Conservation (phyloP, 1,140 invertebrate genomes). For the Anastrepha obliqua region DNA sequence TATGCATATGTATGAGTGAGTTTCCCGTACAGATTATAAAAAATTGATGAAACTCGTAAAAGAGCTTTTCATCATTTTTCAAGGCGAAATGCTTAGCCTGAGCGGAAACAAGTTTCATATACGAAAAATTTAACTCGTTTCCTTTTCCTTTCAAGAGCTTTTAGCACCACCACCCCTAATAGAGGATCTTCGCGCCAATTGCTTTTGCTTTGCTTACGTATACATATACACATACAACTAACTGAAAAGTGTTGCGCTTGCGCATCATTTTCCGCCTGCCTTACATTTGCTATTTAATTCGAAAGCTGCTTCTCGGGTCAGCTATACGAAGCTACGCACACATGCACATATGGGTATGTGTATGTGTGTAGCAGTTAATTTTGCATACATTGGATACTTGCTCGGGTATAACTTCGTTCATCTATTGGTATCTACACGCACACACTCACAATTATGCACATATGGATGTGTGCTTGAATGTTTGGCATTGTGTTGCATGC, state of each 20-base stretch:
- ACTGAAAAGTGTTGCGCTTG: constrained; percentile 43
- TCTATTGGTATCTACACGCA: not conserved
- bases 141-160: not conserved
- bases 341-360: not conserved
- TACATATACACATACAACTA: not conserved
- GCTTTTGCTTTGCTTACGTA: not conserved
- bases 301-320: not conserved
- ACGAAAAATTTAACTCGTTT: not conserved
- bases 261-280: constrained; percentile 2
- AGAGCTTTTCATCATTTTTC: too few relatives aligned
- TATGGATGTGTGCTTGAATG: not conserved
- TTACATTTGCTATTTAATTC: too few relatives aligned
- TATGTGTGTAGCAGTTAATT: not conserved
- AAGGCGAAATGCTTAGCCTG: too few relatives aligned
- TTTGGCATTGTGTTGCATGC: not conserved
- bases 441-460: not conserved
- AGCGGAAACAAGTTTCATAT: too few relatives aligned
- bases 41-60: too few relatives aligned
- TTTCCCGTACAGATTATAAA: too few relatives aligned
- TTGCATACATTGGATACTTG: not conserved
- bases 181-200: not conserved
- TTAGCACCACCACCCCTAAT: not conserved
- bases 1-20: too few relatives aligned
- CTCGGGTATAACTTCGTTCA: too few relatives aligned
- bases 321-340: not conserved